Conservation (phyloP, 2,888 invertebrate genomes). For the Sceliomorpha sp. region DNA sequence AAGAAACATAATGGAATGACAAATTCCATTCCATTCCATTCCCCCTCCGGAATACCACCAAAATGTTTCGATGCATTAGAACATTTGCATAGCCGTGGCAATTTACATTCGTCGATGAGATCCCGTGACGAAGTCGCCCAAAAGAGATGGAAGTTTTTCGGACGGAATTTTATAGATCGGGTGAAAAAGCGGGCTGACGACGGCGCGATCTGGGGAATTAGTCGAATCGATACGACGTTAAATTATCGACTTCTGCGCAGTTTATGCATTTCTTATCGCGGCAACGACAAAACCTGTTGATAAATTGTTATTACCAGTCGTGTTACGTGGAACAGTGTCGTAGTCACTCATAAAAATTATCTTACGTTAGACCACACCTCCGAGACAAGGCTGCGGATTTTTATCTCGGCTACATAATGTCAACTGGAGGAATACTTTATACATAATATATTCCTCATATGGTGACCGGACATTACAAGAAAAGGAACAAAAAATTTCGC, state of each 20-base stretch:
- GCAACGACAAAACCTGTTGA: slow-evolving; percentile 59
- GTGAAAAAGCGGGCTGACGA: slow-evolving; percentile 5
- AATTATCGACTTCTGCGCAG: slow-evolving; percentile 42
- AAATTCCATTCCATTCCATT: too few species aligned
- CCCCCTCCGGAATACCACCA: too few species aligned
- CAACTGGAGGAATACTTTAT: slow-evolving; percentile 40
- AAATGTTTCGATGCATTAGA: too few species aligned
- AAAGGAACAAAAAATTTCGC: too few species aligned
- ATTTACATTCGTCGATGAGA: too few species aligned
- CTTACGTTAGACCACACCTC: slow-evolving; percentile 56
- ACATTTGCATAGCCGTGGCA: too few species aligned
- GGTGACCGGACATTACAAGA: too few species aligned
- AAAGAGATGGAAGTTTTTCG: slow-evolving; percentile 25
- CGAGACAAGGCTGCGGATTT: slow-evolving; percentile 54
- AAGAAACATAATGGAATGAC: slow-evolving; percentile 7
- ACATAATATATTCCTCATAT: slow-evolving; percentile 5
- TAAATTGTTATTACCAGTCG: slow-evolving; percentile 64
- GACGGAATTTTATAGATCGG: not conserved
- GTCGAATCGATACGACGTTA: slow-evolving; percentile 28
- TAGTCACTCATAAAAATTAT: slow-evolving; percentile 50
- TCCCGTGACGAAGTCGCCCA: too few species aligned
- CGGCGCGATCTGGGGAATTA: too few species aligned
- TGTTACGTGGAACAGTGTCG: slow-evolving; percentile 54
- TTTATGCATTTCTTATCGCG: slow-evolving; percentile 45
- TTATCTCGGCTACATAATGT: slow-evolving; percentile 46